phyloP scores from a whole-genome alignment of 2,888 invertebrate species.

The Apodemia arnacis region DNA sequence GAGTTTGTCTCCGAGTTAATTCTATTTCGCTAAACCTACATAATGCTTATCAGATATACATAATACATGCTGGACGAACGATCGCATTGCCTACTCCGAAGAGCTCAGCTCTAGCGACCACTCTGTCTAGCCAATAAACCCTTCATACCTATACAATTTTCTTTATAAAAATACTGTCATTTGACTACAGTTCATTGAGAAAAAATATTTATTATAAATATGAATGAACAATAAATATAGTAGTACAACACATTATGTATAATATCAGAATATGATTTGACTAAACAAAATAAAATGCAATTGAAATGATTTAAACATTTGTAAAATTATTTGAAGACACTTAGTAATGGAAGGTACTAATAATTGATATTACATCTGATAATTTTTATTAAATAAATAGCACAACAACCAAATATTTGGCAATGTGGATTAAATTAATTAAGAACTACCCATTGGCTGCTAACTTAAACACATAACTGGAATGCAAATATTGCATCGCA shows the following conservation, averaged over 20 bases:
- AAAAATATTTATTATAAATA: conserved; percentile 92
- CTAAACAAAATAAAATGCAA: conserved; percentile 94
- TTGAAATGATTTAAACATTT: conserved; percentile 93
- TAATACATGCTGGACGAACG: conserved; percentile 88
- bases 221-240: conserved; percentile 92
- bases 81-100: conserved; percentile 57
- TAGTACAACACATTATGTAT: conserved; percentile 92
- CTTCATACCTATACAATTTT: conserved; percentile 93
- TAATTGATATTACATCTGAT: conserved; percentile 89
- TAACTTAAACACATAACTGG: conserved; percentile 93
- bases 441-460: conserved; percentile 91
- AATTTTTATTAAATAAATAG: conserved; percentile 91
- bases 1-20: conserved; percentile 92
- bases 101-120: conserved; percentile 60
- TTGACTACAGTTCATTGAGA: conserved; percentile 94
- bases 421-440: conserved; percentile 92
- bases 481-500: conserved; percentile 94
- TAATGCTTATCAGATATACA: conserved; percentile 94
- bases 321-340: conserved; percentile 92
- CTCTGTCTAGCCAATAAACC: conserved; percentile 90
- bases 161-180: conserved; percentile 95
- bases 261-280: conserved; percentile 93
- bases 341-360: conserved; percentile 92
- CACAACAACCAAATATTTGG: conserved; percentile 94
- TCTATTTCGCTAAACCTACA: conserved; percentile 94